Evolutionary conservation across 92 coral and sea anemone genomes (phyloP).

Genomic region (Siderastrea siderea): DNA sequence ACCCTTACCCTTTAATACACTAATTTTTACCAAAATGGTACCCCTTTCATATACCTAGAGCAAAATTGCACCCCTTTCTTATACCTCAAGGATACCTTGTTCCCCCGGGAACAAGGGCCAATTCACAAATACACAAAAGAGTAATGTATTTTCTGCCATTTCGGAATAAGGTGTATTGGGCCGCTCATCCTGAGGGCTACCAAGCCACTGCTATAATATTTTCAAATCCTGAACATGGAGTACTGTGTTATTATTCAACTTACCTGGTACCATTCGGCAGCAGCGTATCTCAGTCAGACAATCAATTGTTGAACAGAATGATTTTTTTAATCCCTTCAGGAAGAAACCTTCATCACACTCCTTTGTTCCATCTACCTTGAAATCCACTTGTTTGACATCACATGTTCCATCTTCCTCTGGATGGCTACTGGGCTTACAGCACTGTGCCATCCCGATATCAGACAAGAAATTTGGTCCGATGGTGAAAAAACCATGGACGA

Average conservation of each 20-base stretch:
- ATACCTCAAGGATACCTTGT: too few species aligned
- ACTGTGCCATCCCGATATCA: slow-evolving; percentile 4
- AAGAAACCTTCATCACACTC: background rate
- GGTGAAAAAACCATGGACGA: background rate
- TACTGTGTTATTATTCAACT: background rate
- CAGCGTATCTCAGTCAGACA: background rate
- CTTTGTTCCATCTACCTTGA: background rate
- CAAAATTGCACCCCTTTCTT: too few species aligned
- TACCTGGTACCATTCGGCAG: background rate
- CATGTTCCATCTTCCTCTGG: background rate
- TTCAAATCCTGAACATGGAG: too few species aligned
- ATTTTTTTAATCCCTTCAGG: background rate
- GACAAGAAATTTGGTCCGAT: background rate
- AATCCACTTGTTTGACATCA: background rate
- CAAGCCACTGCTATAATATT: too few species aligned
- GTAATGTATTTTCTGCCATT: too few species aligned
- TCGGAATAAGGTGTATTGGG: background rate
- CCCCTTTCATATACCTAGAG: too few species aligned
- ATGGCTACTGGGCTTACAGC: slow-evolving; percentile 7
- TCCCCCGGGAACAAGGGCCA: too few species aligned
- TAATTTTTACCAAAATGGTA: too few species aligned
- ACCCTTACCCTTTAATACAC: too few species aligned
- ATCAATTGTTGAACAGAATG: background rate
- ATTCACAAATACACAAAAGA: too few species aligned
- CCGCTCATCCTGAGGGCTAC: background rate